Percentiles rank a stretch among this genome's conserved stretches.
Evolutionary conservation across 2,888 invertebrate species (phyloP).

Genomic region (Chymomyza caudatula): DNA sequence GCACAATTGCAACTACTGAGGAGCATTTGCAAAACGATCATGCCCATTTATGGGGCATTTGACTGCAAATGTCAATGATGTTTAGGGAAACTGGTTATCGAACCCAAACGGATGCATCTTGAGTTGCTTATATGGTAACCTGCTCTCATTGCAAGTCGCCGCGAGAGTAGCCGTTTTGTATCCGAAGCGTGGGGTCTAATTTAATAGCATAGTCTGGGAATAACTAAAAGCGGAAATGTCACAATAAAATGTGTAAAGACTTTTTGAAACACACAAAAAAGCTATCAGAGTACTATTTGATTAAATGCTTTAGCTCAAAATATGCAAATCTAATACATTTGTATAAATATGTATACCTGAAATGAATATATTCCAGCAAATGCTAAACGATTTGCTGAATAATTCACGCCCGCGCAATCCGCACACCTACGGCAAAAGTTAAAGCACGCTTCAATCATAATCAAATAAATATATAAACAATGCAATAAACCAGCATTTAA

Average conservation of each 20-base stretch:
- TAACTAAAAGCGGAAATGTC: slow-evolving; percentile 50
- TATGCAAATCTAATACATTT: background rate
- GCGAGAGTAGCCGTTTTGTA: background rate
- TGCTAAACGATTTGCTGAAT: background rate
- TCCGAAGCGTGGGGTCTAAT: background rate
- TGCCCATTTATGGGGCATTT: slow-evolving; percentile 65
- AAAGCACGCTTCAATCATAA: background rate
- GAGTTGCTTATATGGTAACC: slow-evolving; percentile 42
- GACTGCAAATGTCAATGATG: slow-evolving; percentile 69
- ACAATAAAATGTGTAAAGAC: slow-evolving; percentile 14
- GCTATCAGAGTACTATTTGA: background rate
- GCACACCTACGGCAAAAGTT: background rate
- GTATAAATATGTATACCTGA: background rate
- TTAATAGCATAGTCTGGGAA: no score
- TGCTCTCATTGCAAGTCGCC: slow-evolving; percentile 11
- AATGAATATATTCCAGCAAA: background rate
- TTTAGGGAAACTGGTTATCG: slow-evolving; percentile 67
- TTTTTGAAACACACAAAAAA: background rate
- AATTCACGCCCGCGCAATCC: background rate
- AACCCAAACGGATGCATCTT: slow-evolving; percentile 67
- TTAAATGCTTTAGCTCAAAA: background rate
- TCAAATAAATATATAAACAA: background rate
- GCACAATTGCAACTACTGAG: background rate
- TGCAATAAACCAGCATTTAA: background rate
- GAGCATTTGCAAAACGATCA: background rate